Percentiles rank a stretch among this genome's conserved stretches.
Conservation (phyloP, 2,113 vertebrate genomes). For the Gobio gobio region DNA sequence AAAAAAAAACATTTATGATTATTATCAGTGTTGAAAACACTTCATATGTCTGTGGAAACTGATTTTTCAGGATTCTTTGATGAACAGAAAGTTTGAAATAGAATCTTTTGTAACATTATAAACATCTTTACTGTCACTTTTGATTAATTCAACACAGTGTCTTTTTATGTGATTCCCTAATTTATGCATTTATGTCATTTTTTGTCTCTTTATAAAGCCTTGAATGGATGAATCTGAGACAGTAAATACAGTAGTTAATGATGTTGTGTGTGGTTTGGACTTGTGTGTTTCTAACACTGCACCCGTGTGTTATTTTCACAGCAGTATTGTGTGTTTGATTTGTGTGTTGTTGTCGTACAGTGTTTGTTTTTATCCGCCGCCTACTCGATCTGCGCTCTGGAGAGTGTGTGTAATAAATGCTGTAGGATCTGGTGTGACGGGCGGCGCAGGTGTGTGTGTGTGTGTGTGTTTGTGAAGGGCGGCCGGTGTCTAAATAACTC, state of each 20-base stretch:
- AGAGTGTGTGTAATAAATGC: not conserved
- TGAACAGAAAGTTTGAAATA: too few relatives aligned
- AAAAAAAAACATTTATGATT: too few relatives aligned
- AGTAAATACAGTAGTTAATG: not conserved
- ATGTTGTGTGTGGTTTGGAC: not conserved
- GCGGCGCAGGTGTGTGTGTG: constrained; percentile 4
- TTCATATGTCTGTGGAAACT: too few relatives aligned
- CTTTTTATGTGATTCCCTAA: not conserved
- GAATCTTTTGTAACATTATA: too few relatives aligned
- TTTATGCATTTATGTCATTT: not conserved
- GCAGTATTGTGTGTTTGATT: not conserved
- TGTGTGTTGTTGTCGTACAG: not conserved
- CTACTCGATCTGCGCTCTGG: not conserved
- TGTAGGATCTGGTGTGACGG: constrained; percentile 19
- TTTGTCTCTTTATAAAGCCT: not conserved
- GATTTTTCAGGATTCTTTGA: too few relatives aligned
- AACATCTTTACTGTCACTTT: too few relatives aligned
- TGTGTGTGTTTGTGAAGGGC: constrained; percentile 13
- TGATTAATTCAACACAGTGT: too few relatives aligned
- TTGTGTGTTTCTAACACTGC: not conserved
- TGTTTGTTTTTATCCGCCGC: not conserved
- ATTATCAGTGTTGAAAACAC: too few relatives aligned
- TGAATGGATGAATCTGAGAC: not conserved
- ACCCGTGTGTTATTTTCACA: not conserved
- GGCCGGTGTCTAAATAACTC: constrained; percentile 29